Evolutionary conservation across 92 coral and sea anemone genomes (phyloP).

Genomic region (Parazoanthus darwini): DNA sequence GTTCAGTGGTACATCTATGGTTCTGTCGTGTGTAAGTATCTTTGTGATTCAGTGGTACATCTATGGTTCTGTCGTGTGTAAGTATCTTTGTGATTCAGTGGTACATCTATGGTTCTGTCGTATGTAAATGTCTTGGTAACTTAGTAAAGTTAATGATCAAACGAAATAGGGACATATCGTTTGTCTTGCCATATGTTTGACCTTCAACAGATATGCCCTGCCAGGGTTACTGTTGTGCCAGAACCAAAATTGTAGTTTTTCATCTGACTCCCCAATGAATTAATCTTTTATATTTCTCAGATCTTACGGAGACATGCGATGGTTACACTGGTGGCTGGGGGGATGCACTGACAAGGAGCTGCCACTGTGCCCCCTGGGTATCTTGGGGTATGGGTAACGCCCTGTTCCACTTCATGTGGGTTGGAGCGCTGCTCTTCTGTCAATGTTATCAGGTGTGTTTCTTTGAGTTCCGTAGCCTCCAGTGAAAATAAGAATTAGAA

Average conservation of each 20-base stretch:
- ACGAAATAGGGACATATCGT: no score
- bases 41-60: neutral
- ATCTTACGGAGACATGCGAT: slow-evolving; percentile 68
- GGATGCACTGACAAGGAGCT: slow-evolving; percentile 70
- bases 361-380: slow-evolving; percentile 87
- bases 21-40: slow-evolving; percentile 79
- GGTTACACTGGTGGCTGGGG: slow-evolving; percentile 80
- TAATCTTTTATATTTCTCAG: slow-evolving; percentile 40
- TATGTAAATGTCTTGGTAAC: no score
- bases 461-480: neutral
- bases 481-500: no score
- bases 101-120: no score
- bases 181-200: no score
- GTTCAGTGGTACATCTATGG: slow-evolving; percentile 66
- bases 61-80: neutral
- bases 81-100: no score
- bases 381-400: slow-evolving; percentile 86
- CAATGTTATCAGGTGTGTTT: slow-evolving; percentile 86
- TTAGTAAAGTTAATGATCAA: no score
- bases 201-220: no score
- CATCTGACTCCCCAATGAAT: no score
- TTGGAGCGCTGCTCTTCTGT: slow-evolving; percentile 79
- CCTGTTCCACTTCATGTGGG: slow-evolving; percentile 87
- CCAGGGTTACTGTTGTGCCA: no score
- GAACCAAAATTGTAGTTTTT: no score